Evolutionary conservation across 2,113 vertebrate genomes (phyloP).

Genomic region (Coturnix japonica): DNA sequence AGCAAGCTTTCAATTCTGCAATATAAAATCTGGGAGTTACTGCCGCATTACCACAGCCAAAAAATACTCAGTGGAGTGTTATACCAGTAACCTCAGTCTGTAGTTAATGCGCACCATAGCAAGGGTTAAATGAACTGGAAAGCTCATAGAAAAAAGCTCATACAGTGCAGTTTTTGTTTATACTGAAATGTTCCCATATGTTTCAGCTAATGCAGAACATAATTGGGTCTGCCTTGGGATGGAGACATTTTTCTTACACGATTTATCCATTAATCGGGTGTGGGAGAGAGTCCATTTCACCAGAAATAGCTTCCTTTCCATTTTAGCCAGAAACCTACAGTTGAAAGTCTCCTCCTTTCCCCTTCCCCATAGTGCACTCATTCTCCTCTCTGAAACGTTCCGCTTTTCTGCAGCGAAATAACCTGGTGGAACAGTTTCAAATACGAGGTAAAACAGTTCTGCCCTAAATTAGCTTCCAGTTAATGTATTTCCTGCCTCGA

Average conservation of each 20-base stretch:
- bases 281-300: slow-evolving; percentile 12
- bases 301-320: slow-evolving; percentile 37
- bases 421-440: slow-evolving; percentile 27
- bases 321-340: slow-evolving; percentile 2
- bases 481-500: slow-evolving; percentile 47
- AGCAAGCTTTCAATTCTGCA: neutral
- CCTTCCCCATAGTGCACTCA: rapidly evolving
- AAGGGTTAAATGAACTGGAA: slow-evolving; percentile 69
- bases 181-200: slow-evolving; percentile 68
- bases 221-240: slow-evolving; percentile 60
- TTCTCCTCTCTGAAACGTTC: neutral
- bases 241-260: slow-evolving; percentile 45
- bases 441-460: slow-evolving; percentile 30
- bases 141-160: slow-evolving; percentile 33
- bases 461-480: slow-evolving; percentile 37
- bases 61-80: neutral
- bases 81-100: neutral
- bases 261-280: slow-evolving; percentile 45
- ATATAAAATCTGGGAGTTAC: neutral
- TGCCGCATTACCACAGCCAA: neutral
- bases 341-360: neutral
- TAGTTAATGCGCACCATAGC: slow-evolving; percentile 7
- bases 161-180: slow-evolving; percentile 66
- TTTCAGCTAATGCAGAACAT: slow-evolving; percentile 54
- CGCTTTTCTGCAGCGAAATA: slow-evolving; percentile 23